Evolutionary conservation across 2,113 vertebrate genomes (phyloP).

Genomic region (Lophura nycthemera): DNA sequence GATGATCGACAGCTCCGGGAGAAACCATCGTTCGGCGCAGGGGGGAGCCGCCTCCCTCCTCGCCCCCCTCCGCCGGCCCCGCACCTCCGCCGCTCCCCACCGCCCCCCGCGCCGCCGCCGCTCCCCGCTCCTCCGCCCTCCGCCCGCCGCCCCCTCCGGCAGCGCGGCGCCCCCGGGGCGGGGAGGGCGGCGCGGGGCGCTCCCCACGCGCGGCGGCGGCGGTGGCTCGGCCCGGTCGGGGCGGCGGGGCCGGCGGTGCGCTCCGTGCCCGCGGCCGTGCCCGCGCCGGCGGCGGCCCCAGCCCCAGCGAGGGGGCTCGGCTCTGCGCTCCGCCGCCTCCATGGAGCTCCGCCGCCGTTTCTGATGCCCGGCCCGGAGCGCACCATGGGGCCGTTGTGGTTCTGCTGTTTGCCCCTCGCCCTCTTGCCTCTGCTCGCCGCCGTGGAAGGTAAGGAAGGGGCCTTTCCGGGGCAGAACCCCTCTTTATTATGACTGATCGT

Average conservation of each 20-base stretch:
- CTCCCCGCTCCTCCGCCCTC: background rate
- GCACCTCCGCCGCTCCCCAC: background rate
- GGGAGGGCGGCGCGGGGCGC: conserved; percentile 12
- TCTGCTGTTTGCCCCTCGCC: conserved; percentile 66
- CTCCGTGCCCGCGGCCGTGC: conserved; percentile 73
- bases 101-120: background rate
- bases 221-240: conserved; percentile 68
- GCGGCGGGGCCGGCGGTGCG: conserved; percentile 67
- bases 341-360: conserved; percentile 2
- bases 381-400: conserved; percentile 72
- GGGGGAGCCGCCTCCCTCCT: background rate
- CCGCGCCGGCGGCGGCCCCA: conserved; percentile 57
- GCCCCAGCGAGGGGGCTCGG: conserved; percentile 54
- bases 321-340: background rate
- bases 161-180: background rate
- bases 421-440: conserved; percentile 75
- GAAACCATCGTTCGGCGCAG: conserved; percentile 69
- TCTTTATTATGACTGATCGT: too few relatives aligned
- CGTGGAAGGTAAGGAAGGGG: conserved; percentile 73
- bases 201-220: background rate
- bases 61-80: background rate
- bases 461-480: background rate
- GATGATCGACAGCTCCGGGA: conserved; percentile 75
- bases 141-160: background rate
- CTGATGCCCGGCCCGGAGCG: conserved; percentile 10